Base-by-base conservation (phyloP, 2,113 vertebrate genomes). In the Psittacula cyanocephala region DNA sequence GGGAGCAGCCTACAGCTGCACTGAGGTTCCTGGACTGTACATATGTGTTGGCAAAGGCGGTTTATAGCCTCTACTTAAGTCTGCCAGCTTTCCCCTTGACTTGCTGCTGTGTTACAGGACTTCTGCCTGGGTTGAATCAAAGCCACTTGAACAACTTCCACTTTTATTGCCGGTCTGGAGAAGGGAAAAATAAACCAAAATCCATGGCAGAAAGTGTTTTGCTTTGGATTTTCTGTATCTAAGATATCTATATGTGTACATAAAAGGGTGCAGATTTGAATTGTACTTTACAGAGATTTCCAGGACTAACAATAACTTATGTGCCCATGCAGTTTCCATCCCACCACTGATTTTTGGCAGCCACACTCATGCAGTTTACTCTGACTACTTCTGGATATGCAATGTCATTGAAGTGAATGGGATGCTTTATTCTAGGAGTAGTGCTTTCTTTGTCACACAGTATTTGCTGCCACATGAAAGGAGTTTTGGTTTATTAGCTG, bases 31-130 rank as follows among this genome's bases (percentile, higher is more conserved):
- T 87, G 84, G 74, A 76, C 57, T 7, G 2, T 18, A 19, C 0
- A 2, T 7, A 3, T 41, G 39, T 80, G 64, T 70, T 95, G 88
- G 68, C 64, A 53, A 17, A 65, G n/a, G 28, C 10, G 3, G 33
- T 86, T 72, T 59, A 62, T 62, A 72, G 57, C 47, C 65, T 67
- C 50, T 68, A 0, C 0, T 67, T 52, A 19, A 14, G 31, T 60
- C 86, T 81, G 92, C 75, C 94, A 92, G 88, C 46, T 90, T 81
- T 90, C 92, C 80, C 60, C 55, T 83, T 76, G 60, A 60, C 70
- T 49, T 49, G 67, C 79, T 82, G 81, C 49, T 91, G 69, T 62
- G 24, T 86, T 86, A 39, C 39, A 84, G 74, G 44, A 60, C 57
- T 82, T 87, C 24, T 94, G 85, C 78, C 62, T 76, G 47, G 17